Conservation (phyloP, 2,888 invertebrate species). For the Rutpela maculata region DNA sequence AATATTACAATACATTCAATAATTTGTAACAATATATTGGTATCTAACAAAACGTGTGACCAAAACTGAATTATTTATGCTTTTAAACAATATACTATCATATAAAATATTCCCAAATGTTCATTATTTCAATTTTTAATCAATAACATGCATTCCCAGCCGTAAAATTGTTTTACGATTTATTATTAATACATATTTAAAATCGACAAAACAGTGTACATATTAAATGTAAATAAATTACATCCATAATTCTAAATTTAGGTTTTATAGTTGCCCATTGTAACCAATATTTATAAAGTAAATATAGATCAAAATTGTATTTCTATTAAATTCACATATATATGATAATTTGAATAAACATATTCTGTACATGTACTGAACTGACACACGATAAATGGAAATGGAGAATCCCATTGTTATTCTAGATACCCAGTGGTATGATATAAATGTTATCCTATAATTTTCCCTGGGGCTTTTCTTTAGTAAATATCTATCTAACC, state of each 20-base stretch:
- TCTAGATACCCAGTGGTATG: background rate
- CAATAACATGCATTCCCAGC: no score
- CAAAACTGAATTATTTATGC: no score
- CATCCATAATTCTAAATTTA: background rate
- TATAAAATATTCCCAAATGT: no score
- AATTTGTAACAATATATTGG: no score
- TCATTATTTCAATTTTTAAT: no score
- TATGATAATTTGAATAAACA: constrained; percentile 13
- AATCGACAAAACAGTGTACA: no score
- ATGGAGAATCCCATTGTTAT: background rate
- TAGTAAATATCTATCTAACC: background rate
- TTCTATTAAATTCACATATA: constrained; percentile 1
- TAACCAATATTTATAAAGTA: background rate
- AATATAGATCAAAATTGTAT: background rate
- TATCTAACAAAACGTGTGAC: no score
- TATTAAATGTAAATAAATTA: no score
- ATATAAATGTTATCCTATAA: constrained; percentile 4
- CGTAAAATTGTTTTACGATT: no score
- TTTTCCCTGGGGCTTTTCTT: background rate
- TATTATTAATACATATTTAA: no score
- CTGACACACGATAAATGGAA: constrained; percentile 17
- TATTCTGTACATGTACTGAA: background rate
- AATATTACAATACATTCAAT: no score
- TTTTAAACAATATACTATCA: no score
- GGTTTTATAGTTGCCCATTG: background rate